These are phyloP conservation scores for Pseudomyrmex sp. DNA, from an alignment of 1,140 invertebrate genomes.

Conservation along the genomic window DNA sequence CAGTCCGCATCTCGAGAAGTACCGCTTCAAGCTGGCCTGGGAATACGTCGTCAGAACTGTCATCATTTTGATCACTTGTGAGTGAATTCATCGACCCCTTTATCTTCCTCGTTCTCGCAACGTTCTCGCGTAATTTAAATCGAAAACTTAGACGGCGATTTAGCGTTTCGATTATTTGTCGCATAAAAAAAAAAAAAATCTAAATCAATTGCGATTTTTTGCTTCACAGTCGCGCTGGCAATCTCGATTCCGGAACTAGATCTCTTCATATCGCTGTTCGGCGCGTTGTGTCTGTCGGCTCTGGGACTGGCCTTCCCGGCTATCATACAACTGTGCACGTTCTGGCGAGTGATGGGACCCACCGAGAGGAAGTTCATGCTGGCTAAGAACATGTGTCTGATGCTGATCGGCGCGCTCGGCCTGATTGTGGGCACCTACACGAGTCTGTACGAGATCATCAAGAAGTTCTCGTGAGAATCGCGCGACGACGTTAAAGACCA, in stretches of 20 bases:
- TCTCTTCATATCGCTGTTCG: conserved; percentile 95
- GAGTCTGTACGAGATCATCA: conserved; percentile 88
- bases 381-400: conserved; percentile 89
- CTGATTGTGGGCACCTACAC: conserved; percentile 90
- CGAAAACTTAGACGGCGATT: too few species aligned
- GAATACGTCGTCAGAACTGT: conserved; percentile 89
- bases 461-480: conserved; percentile 81
- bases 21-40: conserved; percentile 83
- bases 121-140: not conserved
- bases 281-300: conserved; percentile 93
- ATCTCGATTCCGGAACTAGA: conserved; percentile 93
- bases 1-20: conserved; percentile 78
- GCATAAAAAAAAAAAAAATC: too few species aligned
- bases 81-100: conserved; percentile 81
- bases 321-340: conserved; percentile 90
- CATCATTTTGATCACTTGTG: conserved; percentile 92
- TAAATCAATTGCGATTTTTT: conserved; percentile 5
- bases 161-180: too few species aligned
- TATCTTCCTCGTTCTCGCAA: not conserved
- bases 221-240: conserved; percentile 90
- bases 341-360: conserved; percentile 86
- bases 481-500: too few species aligned
- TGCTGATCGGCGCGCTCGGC: conserved; percentile 89
- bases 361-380: conserved; percentile 85
- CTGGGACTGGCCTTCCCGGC: conserved; percentile 95